These are phyloP conservation scores for Myotis findleyi DNA, from an alignment of 2,797 vertebrate genomes.

Conservation along the genomic window DNA sequence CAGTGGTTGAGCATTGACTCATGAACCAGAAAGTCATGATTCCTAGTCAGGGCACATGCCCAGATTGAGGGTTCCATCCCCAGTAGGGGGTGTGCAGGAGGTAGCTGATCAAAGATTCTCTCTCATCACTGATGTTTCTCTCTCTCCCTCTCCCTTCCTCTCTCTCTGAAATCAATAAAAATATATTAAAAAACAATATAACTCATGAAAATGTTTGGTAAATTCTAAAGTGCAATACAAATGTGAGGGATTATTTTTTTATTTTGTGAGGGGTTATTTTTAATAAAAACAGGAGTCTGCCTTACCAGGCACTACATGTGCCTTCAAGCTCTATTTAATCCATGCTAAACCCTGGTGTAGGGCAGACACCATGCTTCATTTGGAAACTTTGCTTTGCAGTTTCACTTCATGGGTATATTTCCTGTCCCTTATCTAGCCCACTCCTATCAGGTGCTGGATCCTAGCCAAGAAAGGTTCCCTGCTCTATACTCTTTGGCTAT, in stretches of 20 bases:
- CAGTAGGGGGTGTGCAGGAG: too few species aligned
- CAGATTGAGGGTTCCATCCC: too few species aligned
- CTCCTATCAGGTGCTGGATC: neutral
- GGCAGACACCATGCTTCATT: neutral
- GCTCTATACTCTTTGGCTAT: neutral
- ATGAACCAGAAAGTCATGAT: too few species aligned
- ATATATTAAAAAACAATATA: too few species aligned
- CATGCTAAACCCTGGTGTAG: neutral
- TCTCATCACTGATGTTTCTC: too few species aligned
- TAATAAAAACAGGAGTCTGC: conserved; percentile 55
- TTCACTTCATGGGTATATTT: neutral
- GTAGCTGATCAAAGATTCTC: too few species aligned
- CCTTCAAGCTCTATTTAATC: conserved; percentile 49
- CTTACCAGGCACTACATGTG: conserved; percentile 17
- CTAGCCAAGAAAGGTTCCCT: neutral
- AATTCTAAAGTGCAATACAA: conserved; percentile 32
- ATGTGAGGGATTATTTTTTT: neutral
- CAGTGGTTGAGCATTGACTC: too few species aligned
- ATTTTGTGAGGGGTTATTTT: conserved; percentile 1
- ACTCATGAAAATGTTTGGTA: conserved; percentile 46
- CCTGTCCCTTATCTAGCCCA: neutral
- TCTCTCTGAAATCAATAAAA: too few species aligned
- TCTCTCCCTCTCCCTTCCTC: too few species aligned
- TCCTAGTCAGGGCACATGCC: too few species aligned
- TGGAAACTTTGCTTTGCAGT: conserved; percentile 20